Conservation (phyloP, 2,888 invertebrate genomes). For the Azorinus chamasolen region DNA sequence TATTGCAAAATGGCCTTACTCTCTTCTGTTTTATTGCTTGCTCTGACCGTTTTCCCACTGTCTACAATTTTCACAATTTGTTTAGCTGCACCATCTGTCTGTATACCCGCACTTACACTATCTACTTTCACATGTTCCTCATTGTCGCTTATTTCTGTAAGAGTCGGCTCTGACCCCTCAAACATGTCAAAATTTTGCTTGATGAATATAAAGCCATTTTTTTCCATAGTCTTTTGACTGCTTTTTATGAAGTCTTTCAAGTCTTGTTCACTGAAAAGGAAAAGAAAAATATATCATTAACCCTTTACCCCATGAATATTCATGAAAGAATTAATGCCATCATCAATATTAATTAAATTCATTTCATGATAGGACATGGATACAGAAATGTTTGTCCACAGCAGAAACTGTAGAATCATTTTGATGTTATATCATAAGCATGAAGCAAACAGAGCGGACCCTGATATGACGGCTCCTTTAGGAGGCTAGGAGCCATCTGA, state of each 20-base stretch:
- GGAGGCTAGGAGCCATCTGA: no score
- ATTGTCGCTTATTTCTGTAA: slow-evolving; percentile 54
- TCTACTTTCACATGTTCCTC: slow-evolving; percentile 3
- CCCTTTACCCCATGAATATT: no score
- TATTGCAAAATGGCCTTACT: no score
- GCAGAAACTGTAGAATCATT: no score
- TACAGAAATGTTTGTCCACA: no score
- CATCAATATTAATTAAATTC: no score
- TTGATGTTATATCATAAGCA: no score
- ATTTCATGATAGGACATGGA: no score
- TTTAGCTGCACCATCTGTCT: not conserved
- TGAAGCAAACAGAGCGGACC: no score
- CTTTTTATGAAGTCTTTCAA: slow-evolving; percentile 61
- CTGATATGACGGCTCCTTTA: no score
- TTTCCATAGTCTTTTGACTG: slow-evolving; percentile 56
- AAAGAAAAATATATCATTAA: slow-evolving; percentile 1
- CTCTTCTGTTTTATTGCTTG: not conserved
- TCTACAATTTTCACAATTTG: not conserved
- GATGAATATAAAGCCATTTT: slow-evolving; percentile 61
- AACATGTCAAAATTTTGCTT: slow-evolving; percentile 58
- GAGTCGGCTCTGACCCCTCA: slow-evolving; percentile 45
- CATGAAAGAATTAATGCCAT: no score
- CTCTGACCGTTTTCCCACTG: not conserved
- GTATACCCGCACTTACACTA: no score
- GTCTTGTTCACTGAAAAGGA: slow-evolving; percentile 56